A percentile compares a stretch with the other conserved stretches of the same genome.
Evolutionary conservation across 2,797 vertebrate species (phyloP).

Genomic region (Lerista edwardsae): DNA sequence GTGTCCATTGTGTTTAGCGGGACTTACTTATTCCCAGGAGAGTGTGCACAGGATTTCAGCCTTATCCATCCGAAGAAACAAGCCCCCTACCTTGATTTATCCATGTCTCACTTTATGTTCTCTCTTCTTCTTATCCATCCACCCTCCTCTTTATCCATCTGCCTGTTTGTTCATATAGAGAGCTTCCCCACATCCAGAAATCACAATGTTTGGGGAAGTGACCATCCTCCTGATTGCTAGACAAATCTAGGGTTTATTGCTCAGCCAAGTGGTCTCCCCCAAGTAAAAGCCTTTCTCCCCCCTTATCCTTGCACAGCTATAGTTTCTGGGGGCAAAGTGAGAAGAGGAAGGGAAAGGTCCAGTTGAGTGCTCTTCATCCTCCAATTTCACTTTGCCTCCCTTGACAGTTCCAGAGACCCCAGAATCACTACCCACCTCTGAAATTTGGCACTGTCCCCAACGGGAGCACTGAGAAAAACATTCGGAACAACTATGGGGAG

Average conservation of each 20-base stretch:
- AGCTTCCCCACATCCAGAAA: background rate
- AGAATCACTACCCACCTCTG: conserved; percentile 93
- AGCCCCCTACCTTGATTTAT: background rate
- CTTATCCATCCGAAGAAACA: background rate
- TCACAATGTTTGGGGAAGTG: background rate
- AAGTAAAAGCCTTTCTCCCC: background rate
- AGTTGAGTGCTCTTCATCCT: background rate
- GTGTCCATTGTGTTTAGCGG: too few species aligned
- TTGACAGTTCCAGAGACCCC: conserved; percentile 93
- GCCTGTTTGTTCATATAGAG: background rate
- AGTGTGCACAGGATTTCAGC: too few species aligned
- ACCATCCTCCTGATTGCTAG: background rate
- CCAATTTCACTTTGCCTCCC: conserved; percentile 47
- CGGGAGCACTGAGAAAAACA: conserved; percentile 96
- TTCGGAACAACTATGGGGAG: conserved; percentile 94
- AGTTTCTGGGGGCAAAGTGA: background rate
- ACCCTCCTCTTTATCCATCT: background rate
- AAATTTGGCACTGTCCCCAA: conserved; percentile 96
- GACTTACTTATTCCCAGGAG: too few species aligned
- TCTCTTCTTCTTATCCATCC: background rate
- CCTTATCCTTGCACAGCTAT: background rate
- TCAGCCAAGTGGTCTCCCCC: background rate
- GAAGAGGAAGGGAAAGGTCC: background rate
- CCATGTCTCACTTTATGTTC: background rate
- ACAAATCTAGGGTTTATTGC: background rate